phyloP scores from a whole-genome alignment of 2,113 vertebrate species.

The Rhineura floridana region DNA sequence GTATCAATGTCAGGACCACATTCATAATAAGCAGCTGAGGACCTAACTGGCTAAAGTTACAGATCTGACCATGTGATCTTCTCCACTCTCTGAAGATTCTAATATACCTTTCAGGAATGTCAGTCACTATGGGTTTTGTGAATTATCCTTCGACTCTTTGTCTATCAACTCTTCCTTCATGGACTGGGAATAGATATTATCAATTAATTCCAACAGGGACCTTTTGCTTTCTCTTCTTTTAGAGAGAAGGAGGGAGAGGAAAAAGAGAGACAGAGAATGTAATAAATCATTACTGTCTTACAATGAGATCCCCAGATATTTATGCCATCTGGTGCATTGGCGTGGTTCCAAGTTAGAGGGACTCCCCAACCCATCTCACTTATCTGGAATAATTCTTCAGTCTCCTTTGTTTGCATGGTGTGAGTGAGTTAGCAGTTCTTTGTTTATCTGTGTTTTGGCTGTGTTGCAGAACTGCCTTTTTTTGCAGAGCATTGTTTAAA shows the following conservation, averaged over 20 bases:
- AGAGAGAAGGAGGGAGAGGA: not conserved
- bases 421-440: not conserved
- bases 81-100: not conserved
- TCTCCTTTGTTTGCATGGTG: not conserved
- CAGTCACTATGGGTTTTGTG: not conserved
- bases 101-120: not conserved
- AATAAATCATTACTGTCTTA: constrained; percentile 23
- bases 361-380: not conserved
- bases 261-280: not conserved
- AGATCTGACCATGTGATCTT: not conserved
- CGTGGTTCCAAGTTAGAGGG: not conserved
- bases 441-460: constrained; percentile 4
- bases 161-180: not conserved
- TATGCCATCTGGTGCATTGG: constrained; percentile 7
- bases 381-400: not conserved
- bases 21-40: not conserved
- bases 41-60: not conserved
- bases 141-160: not conserved
- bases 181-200: not conserved
- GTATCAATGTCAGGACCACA: not conserved
- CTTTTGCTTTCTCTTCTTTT: not conserved
- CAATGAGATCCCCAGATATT: constrained; percentile 7
- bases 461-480: not conserved
- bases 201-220: constrained; percentile 8
- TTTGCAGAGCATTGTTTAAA: not conserved